Evolutionary conservation across 2,113 vertebrate species (phyloP).

Genomic region (Morone saxatilis): DNA sequence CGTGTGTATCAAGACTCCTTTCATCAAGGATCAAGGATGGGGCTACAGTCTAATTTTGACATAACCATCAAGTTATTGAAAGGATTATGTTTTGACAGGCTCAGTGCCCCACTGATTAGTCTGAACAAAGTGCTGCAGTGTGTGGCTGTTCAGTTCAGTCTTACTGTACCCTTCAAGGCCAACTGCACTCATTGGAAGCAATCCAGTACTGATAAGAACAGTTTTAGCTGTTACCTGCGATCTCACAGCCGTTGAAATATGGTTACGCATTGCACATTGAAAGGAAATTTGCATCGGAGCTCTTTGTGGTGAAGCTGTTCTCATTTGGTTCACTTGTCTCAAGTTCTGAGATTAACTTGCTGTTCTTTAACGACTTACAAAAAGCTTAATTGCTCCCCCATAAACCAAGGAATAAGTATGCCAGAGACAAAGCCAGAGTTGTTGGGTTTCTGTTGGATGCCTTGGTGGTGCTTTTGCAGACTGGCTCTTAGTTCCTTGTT

Average conservation of each 20-base stretch:
- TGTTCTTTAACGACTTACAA: conserved; percentile 48
- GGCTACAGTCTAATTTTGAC: background rate
- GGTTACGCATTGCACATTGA: background rate
- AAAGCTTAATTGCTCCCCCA: conserved; percentile 51
- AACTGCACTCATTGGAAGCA: background rate
- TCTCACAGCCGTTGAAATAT: background rate
- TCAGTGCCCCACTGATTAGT: background rate
- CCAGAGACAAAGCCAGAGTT: conserved; percentile 36
- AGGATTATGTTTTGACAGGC: conserved; percentile 1
- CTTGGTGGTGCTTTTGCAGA: conserved; percentile 30
- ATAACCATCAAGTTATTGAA: conserved; percentile 1
- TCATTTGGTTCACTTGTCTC: conserved; percentile 13
- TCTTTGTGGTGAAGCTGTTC: background rate
- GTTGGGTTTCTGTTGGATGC: conserved; percentile 26
- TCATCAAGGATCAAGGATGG: background rate
- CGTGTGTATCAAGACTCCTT: background rate
- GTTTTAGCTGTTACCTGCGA: background rate
- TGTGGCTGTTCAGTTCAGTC: background rate
- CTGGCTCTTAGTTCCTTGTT: conserved; percentile 33
- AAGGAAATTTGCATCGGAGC: conserved; percentile 3
- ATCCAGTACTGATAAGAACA: conserved; percentile 27
- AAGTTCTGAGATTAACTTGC: conserved; percentile 29
- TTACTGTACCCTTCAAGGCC: background rate
- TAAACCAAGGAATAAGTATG: conserved; percentile 49
- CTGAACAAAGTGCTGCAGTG: conserved; percentile 12